phyloP scores from a whole-genome alignment of 1,140 invertebrate species.

The Diachasma alloeum region DNA sequence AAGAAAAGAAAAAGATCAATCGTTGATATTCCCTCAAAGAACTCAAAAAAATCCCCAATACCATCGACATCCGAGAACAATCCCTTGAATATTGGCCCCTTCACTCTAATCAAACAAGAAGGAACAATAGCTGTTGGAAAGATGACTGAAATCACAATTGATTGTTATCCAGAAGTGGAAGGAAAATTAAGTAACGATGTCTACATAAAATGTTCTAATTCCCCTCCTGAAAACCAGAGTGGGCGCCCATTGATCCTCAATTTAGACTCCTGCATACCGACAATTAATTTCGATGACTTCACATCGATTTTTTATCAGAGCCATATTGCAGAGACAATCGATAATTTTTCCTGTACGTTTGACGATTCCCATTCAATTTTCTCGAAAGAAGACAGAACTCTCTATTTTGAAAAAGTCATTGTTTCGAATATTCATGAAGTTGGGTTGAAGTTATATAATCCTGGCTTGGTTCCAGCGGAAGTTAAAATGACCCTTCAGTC shows the following conservation, averaged over 20 bases:
- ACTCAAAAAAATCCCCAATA: not conserved
- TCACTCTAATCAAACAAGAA: conserved; percentile 36
- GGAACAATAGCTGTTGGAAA: conserved; percentile 31
- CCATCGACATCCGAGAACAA: not conserved
- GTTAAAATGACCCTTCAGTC: conserved; percentile 32
- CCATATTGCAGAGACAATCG: conserved; percentile 40
- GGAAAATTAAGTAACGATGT: conserved; percentile 39
- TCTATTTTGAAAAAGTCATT: conserved; percentile 43
- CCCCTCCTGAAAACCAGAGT: conserved; percentile 26
- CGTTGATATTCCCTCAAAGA: not conserved
- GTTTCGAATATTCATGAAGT: conserved; percentile 35
- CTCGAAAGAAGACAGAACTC: conserved; percentile 36
- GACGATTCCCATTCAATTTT: conserved; percentile 42
- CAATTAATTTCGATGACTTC: conserved; percentile 45
- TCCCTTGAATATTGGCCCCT: conserved; percentile 38
- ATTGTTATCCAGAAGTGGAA: conserved; percentile 36
- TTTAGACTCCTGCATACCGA: conserved; percentile 39
- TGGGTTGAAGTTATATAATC: conserved; percentile 43
- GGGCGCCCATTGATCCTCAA: conserved; percentile 35
- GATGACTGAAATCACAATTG: conserved; percentile 34
- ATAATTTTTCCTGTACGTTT: conserved; percentile 40
- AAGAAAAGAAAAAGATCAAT: conserved; percentile 11
- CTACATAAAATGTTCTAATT: conserved; percentile 29
- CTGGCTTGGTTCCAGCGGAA: conserved; percentile 38
- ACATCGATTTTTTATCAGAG: conserved; percentile 49